Percentiles rank a stretch among this genome's conserved stretches.
These are phyloP conservation scores for Rhagologus leucostigma DNA, from an alignment of 2,113 vertebrate genomes.

Conservation along the genomic window DNA sequence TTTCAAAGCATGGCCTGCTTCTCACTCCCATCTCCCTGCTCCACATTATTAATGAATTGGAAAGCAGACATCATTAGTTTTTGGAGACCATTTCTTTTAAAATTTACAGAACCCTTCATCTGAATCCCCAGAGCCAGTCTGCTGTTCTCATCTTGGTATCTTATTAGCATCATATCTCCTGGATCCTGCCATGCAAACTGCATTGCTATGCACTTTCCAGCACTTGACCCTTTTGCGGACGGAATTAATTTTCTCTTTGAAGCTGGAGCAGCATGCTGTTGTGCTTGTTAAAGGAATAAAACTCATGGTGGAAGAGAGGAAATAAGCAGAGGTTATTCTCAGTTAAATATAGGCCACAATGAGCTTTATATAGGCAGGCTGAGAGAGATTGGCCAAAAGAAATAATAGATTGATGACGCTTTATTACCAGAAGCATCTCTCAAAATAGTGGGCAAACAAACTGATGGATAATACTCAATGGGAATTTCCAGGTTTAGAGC, in stretches of 20 bases:
- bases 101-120: conserved; percentile 90
- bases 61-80: conserved; percentile 91
- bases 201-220: conserved; percentile 92
- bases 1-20: conserved; percentile 79
- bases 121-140: conserved; percentile 84
- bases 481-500: not conserved
- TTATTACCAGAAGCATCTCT: conserved; percentile 9
- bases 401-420: conserved; percentile 42
- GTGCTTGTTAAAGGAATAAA: conserved; percentile 84
- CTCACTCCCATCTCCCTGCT: conserved; percentile 75
- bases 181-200: conserved; percentile 86
- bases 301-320: conserved; percentile 54
- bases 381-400: conserved; percentile 42
- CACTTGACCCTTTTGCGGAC: conserved; percentile 89
- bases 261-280: conserved; percentile 72
- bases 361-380: conserved; percentile 21
- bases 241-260: conserved; percentile 89
- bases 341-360: conserved; percentile 46
- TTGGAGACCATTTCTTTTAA: conserved; percentile 89
- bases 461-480: not conserved
- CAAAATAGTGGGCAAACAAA: conserved; percentile 46
- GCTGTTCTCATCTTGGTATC: conserved; percentile 88
- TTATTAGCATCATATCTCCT: conserved; percentile 90
- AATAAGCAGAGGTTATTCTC: conserved; percentile 65
- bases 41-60: conserved; percentile 91